Evolutionary conservation across 1,140 invertebrate genomes (phyloP), one percentile per base, ranked within the genome.

Genomic region (Pseudomyrmex dendroicus): DNA sequence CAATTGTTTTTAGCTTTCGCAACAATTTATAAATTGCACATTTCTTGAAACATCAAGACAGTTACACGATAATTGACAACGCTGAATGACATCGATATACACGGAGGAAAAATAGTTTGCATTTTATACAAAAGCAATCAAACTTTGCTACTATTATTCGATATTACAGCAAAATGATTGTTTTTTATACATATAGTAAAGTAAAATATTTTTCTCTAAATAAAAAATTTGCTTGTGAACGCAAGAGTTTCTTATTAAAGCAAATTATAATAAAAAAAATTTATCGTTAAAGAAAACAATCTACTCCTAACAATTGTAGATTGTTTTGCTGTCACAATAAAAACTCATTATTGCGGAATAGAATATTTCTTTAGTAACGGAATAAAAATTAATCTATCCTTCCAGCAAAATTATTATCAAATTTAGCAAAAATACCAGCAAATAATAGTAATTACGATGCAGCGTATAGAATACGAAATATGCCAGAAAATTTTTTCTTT

Each of bases 1-100:
- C 50, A 77, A 77, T 56, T 5, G 9, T n/a, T 77, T 67, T 7
- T 46, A 25, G 5, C 15, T 63, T 54, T 17, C 46, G 35, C 35
- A 67, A 54, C 0, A 46, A 77, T 77, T 67, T 77, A 12, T n/a
- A 35, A 15, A 44, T 61, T 61, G 17, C 62, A n/a, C 44, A 57
- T 13, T 2, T 22, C 22, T 17, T 54, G 44, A 52, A 35, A 61
- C 56, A 66, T 77, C 62, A 56, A 67, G 17, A 35, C 20, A 56
- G 7, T n/a, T 73, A 61, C 12, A 35, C 48, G 56, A 13, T 22
- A 56, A 44, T 67, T 44, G 50, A 50, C 4, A 57, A 76, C 59
- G n/a, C 63, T 46, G 15, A 63, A 68, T 64, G 52, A 44, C 68
- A 68, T 77, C 35, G 15, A 77, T 56, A 15, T 68, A 56, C 25